phyloP scores from a whole-genome alignment of 2,888 invertebrate species.

The Chymomyza caudatula region DNA sequence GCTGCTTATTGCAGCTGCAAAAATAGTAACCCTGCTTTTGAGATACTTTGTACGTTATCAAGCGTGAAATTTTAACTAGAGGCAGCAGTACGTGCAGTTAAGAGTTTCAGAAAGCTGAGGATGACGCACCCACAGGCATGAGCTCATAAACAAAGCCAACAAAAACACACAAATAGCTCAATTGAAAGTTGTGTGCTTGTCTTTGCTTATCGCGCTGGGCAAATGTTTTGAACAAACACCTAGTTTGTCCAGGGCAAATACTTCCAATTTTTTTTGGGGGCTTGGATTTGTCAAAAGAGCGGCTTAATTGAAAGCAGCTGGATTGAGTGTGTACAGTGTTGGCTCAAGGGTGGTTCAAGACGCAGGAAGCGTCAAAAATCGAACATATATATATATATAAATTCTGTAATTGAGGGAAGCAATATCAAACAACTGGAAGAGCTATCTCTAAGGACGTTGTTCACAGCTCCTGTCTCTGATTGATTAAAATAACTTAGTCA shows the following conservation, averaged over 20 bases:
- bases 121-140: slow-evolving; percentile 38
- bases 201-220: slow-evolving; percentile 25
- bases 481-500: too few species aligned
- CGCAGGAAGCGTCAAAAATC: too few species aligned
- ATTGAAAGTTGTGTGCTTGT: slow-evolving; percentile 31
- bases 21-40: neutral
- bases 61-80: neutral
- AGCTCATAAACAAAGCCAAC: slow-evolving; percentile 38
- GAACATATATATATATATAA: too few species aligned
- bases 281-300: neutral
- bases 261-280: neutral
- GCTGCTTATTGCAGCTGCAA: slow-evolving; percentile 29
- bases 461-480: too few species aligned
- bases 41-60: neutral
- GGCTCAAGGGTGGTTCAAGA: too few species aligned
- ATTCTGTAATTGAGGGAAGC: too few species aligned
- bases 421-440: too few species aligned
- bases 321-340: neutral
- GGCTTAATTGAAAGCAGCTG: neutral
- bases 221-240: slow-evolving; percentile 37
- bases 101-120: slow-evolving; percentile 15
- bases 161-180: slow-evolving; percentile 12
- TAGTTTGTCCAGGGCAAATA: neutral
- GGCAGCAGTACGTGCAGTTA: neutral
- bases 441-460: too few species aligned